Percentiles rank a stretch among this genome's conserved stretches.
Evolutionary conservation across 2,888 invertebrate species (phyloP).

Genomic region (Machimus atricapillus): DNA sequence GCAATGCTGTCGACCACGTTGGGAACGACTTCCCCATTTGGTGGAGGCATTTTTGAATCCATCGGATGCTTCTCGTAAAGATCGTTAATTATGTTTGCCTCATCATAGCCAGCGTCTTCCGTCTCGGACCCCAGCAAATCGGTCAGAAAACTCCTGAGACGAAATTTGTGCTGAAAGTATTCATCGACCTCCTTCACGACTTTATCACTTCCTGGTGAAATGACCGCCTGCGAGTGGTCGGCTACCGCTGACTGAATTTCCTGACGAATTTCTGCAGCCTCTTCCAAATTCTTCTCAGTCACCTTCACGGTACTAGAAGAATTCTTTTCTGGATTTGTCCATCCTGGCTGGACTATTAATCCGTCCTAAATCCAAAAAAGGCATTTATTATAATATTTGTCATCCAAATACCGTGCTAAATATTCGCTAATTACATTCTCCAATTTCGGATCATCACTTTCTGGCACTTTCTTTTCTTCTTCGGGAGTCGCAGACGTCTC

Average conservation of each 20-base stretch:
- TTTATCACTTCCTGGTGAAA: slow-evolving; percentile 41
- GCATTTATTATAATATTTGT: no score
- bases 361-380: background rate
- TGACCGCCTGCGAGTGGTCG: slow-evolving; percentile 46
- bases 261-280: slow-evolving; percentile 54
- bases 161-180: slow-evolving; percentile 42
- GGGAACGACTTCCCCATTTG: slow-evolving; percentile 50
- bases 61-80: background rate
- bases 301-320: slow-evolving; percentile 51
- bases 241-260: slow-evolving; percentile 52
- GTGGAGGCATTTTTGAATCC: background rate
- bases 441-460: background rate
- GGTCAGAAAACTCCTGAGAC: slow-evolving; percentile 43
- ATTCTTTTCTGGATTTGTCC: background rate
- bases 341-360: background rate
- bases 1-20: slow-evolving; percentile 45
- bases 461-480: background rate
- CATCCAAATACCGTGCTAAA: background rate
- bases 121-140: slow-evolving; percentile 39
- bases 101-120: background rate
- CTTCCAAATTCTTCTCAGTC: slow-evolving; percentile 49
- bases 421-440: background rate
- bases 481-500: background rate
- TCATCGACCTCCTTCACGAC: slow-evolving; percentile 46
- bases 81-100: background rate